A percentile compares a stretch with the other conserved stretches of the same genome.
These are phyloP conservation scores for Riparia riparia DNA, from an alignment of 2,113 vertebrate species.

Conservation along the genomic window DNA sequence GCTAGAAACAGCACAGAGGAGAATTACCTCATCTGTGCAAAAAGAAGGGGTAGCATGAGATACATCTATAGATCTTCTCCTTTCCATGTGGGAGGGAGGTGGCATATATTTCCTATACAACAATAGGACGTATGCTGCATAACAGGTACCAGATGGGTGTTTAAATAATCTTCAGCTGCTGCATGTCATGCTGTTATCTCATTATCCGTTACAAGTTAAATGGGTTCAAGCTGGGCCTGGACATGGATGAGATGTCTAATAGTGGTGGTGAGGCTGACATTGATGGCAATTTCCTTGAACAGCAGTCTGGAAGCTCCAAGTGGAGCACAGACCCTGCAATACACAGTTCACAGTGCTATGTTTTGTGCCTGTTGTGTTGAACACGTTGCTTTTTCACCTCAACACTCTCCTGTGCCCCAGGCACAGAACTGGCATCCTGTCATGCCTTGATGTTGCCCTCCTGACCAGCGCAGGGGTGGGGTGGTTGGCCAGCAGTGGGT, in stretches of 20 bases:
- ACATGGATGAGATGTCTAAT: conserved; percentile 53
- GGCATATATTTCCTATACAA: conserved; percentile 67
- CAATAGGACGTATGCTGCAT: conserved; percentile 49
- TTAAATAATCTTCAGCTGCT: conserved; percentile 68
- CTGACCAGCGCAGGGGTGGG: not conserved
- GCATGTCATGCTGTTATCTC: conserved; percentile 69
- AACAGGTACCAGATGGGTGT: conserved; percentile 70
- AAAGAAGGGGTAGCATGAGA: not conserved
- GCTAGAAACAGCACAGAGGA: not conserved
- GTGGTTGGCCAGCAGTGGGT: not conserved
- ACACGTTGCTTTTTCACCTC: accelerated
- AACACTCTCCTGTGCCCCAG: not conserved
- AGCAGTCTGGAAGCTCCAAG: conserved; percentile 60
- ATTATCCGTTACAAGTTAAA: conserved; percentile 63
- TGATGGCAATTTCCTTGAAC: conserved; percentile 68
- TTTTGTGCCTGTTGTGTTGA: not conserved
- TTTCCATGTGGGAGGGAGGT: conserved; percentile 58
- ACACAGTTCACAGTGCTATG: not conserved
- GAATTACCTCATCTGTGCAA: not conserved
- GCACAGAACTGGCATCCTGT: not conserved
- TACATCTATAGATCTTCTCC: conserved; percentile 3
- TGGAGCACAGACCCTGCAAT: conserved; percentile 36
- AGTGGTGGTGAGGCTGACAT: conserved; percentile 42
- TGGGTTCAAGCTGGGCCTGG: conserved; percentile 63
- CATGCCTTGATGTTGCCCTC: not conserved